Evolutionary conservation across 2,888 invertebrate genomes (phyloP), one percentile per base, ranked within the genome.

Genomic region (Drosophila testacea): DNA sequence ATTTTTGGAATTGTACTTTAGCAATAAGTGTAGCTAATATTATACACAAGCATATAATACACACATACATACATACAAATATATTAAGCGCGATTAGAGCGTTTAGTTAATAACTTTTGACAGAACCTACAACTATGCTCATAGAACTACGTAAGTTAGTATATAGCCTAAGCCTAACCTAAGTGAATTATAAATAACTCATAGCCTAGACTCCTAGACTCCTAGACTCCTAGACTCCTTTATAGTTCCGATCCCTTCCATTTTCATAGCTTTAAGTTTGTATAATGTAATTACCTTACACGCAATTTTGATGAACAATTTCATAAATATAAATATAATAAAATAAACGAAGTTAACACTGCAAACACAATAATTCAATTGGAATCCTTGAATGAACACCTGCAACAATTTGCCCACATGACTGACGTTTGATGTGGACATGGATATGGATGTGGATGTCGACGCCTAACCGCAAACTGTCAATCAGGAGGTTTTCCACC

Each of bases 1-100:
- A 83, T 84, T 87, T 85, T 87, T 88, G 89, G 88, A 88, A 87
- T 88, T 87, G 89, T 88, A 89, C 72, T 73, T 61, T 79, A 77
- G 76, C 46, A 9, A 38, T 74, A 85, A 79, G 87, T 55, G 73
- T 85, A 85, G 87, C 56, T 83, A 81, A 88, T 83, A 22, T 81
- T 79, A 87, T 81, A 73, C 54, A 78, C 55, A 41, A 54, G 61
- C 30, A 56, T 47, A 56, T 56, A 60, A 62, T n/a, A 69, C 28
- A 61, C 7, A 64, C 61, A 62, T 27, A 52, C 59, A 60, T 28
- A 60, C 10, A 42, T 28, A 60, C 22, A 42, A 16, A 46, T 27
- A 6, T 22, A 59, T 44, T 39, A 50, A 32, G 42, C 39, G 28
- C 22, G 16, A 61, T 42, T 42, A 30, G 32, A 39, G 13, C 39